These are phyloP conservation scores for Callocephalon fimbriatum DNA, from an alignment of 2,113 vertebrate species.

Conservation along the genomic window DNA sequence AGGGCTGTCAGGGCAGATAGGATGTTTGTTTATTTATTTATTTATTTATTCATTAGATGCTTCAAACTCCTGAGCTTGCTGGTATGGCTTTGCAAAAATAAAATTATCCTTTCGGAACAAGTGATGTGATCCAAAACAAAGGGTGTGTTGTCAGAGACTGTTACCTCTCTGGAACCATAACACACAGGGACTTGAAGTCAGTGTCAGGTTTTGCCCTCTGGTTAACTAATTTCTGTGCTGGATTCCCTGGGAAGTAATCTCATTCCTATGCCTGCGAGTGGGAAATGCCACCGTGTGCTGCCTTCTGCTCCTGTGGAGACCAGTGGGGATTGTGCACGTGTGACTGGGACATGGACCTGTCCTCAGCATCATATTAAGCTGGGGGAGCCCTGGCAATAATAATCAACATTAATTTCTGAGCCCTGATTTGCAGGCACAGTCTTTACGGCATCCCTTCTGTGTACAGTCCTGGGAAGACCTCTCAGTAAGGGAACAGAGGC, in stretches of 20 bases:
- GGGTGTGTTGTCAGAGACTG: neutral
- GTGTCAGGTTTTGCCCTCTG: neutral
- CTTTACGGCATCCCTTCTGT: neutral
- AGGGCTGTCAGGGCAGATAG: neutral
- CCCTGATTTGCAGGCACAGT: neutral
- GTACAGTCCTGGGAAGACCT: neutral
- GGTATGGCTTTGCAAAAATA: neutral
- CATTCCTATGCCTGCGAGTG: neutral
- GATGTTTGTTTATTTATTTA: neutral
- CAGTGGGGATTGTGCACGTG: fast-evolving
- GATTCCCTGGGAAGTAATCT: neutral
- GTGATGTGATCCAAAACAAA: neutral
- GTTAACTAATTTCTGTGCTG: neutral
- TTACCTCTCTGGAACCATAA: neutral
- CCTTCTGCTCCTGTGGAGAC: neutral
- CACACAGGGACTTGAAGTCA: neutral
- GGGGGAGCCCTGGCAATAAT: neutral
- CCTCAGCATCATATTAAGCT: neutral
- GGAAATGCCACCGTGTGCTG: neutral
- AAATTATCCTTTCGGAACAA: neutral
- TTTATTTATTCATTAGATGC: neutral
- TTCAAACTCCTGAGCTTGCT: neutral
- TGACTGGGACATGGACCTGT: neutral
- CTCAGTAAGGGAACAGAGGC: neutral
- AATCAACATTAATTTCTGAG: neutral